Evolutionary conservation across 1,140 invertebrate genomes (phyloP).

Genomic region (Anthonomus grandis): DNA sequence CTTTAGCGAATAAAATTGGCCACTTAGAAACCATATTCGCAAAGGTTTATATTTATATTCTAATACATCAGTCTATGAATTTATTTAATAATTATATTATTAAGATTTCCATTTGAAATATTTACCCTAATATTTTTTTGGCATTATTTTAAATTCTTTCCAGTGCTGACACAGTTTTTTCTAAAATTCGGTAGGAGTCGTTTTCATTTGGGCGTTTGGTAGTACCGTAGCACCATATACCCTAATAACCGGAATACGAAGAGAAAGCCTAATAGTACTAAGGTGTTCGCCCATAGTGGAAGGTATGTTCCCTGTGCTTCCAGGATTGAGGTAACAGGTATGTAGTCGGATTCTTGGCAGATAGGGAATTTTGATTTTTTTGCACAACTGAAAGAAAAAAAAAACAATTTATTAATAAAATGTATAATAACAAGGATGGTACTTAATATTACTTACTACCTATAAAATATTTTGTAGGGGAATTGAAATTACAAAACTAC

Average conservation of each 20-base stretch:
- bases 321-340: slow-evolving; percentile 67
- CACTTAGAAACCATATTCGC: no score
- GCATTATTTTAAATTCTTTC: slow-evolving; percentile 22
- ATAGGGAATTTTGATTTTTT: slow-evolving; percentile 64
- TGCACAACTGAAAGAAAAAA: slow-evolving; percentile 58
- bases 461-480: no score
- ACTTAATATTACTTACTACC: no score
- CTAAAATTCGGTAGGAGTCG: slow-evolving; percentile 1
- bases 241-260: slow-evolving; percentile 70
- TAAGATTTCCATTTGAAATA: slow-evolving; percentile 11
- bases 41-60: no score
- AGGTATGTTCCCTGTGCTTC: slow-evolving; percentile 59
- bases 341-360: slow-evolving; percentile 58
- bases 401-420: slow-evolving; percentile 7
- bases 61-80: slow-evolving; percentile 23
- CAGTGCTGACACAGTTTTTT: slow-evolving; percentile 38
- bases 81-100: slow-evolving; percentile 1
- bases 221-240: slow-evolving; percentile 71
- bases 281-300: slow-evolving; percentile 73
- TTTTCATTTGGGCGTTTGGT: slow-evolving; percentile 61
- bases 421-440: background rate
- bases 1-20: no score
- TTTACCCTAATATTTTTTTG: slow-evolving; percentile 18
- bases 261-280: slow-evolving; percentile 70
- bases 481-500: no score